Evolutionary conservation across 2,888 invertebrate genomes (phyloP).

Genomic region (Ormyrus nitidulus): DNA sequence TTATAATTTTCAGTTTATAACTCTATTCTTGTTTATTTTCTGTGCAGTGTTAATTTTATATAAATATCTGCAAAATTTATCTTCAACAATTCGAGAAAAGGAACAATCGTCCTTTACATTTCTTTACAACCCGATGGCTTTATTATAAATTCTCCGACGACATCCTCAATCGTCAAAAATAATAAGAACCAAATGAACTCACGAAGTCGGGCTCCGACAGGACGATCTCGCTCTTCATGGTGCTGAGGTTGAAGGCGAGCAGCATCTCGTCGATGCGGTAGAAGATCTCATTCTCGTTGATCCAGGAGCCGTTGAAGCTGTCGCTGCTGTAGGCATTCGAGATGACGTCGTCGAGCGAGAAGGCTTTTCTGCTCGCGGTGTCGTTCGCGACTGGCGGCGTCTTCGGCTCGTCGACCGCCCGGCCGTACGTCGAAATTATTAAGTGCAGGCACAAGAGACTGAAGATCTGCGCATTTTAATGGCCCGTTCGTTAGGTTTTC

Average conservation of each 20-base stretch:
- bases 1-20: no score
- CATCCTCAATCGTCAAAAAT: no score
- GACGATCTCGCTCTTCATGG: conserved; percentile 59
- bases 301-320: conserved; percentile 76
- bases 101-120: no score
- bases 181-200: conserved; percentile 7
- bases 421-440: conserved; percentile 1
- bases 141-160: no score
- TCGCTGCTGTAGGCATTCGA: conserved; percentile 58
- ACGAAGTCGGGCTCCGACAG: conserved; percentile 57
- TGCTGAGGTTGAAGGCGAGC: conserved; percentile 66
- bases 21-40: no score
- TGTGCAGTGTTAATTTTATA: no score
- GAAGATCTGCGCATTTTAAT: conserved; percentile 27
- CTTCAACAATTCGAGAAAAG: no score
- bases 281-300: conserved; percentile 72
- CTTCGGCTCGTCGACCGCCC: background rate
- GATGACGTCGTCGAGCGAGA: conserved; percentile 49
- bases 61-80: no score
- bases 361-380: background rate
- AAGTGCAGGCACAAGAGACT: conserved; percentile 29
- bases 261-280: conserved; percentile 64
- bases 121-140: no score
- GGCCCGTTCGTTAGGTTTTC: conserved; percentile 10
- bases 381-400: background rate